These are phyloP conservation scores for Bombus difficillimus DNA, from an alignment of 1,140 invertebrate species.

Conservation along the genomic window DNA sequence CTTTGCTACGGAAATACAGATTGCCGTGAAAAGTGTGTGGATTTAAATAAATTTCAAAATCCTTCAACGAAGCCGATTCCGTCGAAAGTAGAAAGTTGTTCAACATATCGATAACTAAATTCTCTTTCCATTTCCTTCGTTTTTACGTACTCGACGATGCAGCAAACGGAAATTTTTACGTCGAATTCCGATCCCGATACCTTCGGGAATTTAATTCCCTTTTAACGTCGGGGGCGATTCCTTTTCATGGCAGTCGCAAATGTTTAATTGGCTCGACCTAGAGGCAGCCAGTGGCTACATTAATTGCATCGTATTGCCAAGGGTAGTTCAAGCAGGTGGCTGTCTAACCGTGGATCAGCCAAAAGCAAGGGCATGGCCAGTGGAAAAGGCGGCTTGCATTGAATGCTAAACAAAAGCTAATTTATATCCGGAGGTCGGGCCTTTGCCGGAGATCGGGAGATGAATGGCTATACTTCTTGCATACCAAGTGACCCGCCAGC, in stretches of 20 bases:
- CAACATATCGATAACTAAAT: not conserved
- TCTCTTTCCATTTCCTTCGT: not conserved
- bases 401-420: constrained; percentile 84
- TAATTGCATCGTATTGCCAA: constrained; percentile 77
- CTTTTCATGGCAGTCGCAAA: constrained; percentile 72
- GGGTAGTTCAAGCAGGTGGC: constrained; percentile 58
- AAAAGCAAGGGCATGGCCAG: constrained; percentile 31
- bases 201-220: constrained; percentile 72
- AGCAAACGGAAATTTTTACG: constrained; percentile 44
- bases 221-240: constrained; percentile 68
- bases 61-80: too few relatives aligned
- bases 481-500: constrained; percentile 76
- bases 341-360: constrained; percentile 62
- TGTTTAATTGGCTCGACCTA: constrained; percentile 78
- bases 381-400: constrained; percentile 75
- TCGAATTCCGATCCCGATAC: constrained; percentile 18
- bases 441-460: constrained; percentile 80
- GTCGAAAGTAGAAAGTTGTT: not conserved
- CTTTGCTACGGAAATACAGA: not conserved
- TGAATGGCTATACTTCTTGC: constrained; percentile 81
- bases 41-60: not conserved
- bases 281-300: constrained; percentile 73
- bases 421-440: constrained; percentile 82
- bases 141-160: not conserved
- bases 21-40: not conserved